phyloP scores from a whole-genome alignment of 2,113 vertebrate genomes.

The Cynopterus brachyotis region DNA sequence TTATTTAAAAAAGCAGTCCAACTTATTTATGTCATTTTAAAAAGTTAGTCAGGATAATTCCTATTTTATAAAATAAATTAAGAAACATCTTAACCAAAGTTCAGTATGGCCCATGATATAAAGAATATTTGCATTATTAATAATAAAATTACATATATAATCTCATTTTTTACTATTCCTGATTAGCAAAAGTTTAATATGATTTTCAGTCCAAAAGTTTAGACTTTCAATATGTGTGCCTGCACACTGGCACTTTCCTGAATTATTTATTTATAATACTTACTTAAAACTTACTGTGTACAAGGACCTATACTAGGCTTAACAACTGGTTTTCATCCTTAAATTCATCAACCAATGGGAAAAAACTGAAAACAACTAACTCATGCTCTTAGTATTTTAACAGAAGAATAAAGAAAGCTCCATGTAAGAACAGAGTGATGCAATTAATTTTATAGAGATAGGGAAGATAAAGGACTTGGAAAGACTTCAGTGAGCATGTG shows the following conservation, averaged over 20 bases:
- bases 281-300: not conserved
- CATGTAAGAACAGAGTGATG: not conserved
- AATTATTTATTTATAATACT: not conserved
- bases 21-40: not conserved
- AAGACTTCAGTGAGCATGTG: not conserved
- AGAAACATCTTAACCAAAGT: not conserved
- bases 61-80: slow-evolving; percentile 31
- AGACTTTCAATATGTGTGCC: not conserved
- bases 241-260: not conserved
- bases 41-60: not conserved
- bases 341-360: not conserved
- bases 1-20: not conserved
- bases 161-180: not conserved
- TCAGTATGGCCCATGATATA: not conserved
- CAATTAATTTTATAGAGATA: too few relatives aligned
- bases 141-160: not conserved
- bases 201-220: not conserved
- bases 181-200: not conserved
- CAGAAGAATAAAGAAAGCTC: not conserved
- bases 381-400: not conserved
- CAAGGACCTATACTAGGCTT: not conserved
- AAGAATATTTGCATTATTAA: not conserved
- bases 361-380: not conserved
- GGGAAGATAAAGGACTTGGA: not conserved
- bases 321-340: not conserved